Evolutionary conservation across 2,113 vertebrate genomes (phyloP).

Genomic region (Laterallus jamaicensis): DNA sequence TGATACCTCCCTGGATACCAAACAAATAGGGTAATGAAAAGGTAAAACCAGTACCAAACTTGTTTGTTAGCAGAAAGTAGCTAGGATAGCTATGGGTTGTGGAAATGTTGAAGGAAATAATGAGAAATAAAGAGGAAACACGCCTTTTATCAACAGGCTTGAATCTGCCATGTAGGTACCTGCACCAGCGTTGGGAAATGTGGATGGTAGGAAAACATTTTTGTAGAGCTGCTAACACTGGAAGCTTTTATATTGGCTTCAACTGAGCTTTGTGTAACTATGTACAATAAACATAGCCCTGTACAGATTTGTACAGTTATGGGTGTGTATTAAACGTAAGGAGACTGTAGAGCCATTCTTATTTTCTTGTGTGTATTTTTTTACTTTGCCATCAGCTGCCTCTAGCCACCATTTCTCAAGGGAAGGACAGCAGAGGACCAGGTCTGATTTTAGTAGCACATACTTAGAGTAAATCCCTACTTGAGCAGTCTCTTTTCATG

Average conservation of each 20-base stretch:
- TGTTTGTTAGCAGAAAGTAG: not conserved
- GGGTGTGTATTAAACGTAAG: not conserved
- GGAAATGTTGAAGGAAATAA: not conserved
- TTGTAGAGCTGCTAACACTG: not conserved
- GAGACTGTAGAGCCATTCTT: not conserved
- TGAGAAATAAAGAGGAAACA: not conserved
- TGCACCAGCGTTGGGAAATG: not conserved
- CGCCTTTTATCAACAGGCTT: not conserved
- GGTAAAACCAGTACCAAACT: not conserved
- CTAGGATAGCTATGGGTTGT: not conserved
- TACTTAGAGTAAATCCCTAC: not conserved
- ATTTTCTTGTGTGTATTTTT: rapidly evolving
- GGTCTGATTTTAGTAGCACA: not conserved
- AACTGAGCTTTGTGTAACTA: not conserved
- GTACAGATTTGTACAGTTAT: rapidly evolving
- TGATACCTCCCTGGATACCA: not conserved
- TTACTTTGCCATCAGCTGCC: not conserved
- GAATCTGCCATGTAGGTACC: not conserved
- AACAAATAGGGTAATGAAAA: not conserved
- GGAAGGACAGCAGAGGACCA: not conserved
- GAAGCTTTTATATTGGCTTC: not conserved
- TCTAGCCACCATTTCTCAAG: not conserved
- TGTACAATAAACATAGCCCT: not conserved
- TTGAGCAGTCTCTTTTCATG: not conserved
- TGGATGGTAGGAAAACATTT: not conserved